phyloP scores from a whole-genome alignment of 23 tunicate species.

The Trididemnum nubilum region DNA sequence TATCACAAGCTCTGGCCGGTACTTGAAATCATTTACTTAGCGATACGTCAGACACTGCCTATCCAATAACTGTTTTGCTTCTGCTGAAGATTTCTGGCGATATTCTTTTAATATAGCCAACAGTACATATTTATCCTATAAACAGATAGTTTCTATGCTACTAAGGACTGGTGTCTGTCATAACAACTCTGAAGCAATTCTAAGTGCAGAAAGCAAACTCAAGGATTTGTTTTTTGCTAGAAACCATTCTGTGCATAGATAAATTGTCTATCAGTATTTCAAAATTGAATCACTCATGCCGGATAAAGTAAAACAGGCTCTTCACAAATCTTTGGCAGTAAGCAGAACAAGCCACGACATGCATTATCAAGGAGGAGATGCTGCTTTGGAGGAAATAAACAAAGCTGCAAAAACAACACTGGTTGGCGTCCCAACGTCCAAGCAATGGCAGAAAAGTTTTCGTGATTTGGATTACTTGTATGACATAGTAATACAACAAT shows the following conservation, averaged over 20 bases:
- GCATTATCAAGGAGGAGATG: conserved; percentile 28
- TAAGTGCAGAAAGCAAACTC: conserved; percentile 12
- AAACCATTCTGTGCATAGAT: conserved; percentile 7
- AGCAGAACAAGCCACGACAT: neutral
- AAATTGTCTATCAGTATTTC: neutral
- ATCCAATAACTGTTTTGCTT: neutral
- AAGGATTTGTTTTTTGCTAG: neutral
- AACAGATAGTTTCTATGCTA: conserved; percentile 3
- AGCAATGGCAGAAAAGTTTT: conserved; percentile 19
- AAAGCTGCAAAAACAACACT: neutral
- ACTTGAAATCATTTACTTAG: conserved; percentile 2
- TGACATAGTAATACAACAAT: neutral
- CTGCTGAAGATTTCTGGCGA: conserved; percentile 1
- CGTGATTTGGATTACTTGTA: neutral
- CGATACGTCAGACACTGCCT: neutral
- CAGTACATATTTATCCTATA: neutral
- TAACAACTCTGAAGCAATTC: conserved; percentile 25
- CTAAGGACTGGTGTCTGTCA: neutral
- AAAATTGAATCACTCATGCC: neutral
- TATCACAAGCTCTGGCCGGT: conserved; percentile 8
- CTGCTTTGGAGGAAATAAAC: conserved; percentile 15
- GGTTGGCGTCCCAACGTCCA: neutral
- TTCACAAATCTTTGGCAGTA: conserved; percentile 7
- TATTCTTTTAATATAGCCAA: neutral
- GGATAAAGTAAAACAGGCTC: neutral